Evolutionary conservation across 2,888 invertebrate species (phyloP).

Genomic region (Aproaerema taeniolella): DNA sequence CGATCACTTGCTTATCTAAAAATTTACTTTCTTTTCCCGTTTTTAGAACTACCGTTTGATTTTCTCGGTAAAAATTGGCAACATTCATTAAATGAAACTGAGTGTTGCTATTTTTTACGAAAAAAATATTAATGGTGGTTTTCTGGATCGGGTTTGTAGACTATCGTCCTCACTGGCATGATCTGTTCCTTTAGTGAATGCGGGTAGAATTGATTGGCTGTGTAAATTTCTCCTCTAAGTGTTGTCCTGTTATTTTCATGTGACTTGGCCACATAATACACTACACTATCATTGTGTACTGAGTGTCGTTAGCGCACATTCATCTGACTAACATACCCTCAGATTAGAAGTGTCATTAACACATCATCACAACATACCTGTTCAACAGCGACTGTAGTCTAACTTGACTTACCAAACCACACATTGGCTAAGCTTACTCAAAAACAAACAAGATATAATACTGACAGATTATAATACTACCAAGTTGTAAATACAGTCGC

Average conservation of each 20-base stretch:
- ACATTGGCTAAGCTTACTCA: slow-evolving; percentile 7
- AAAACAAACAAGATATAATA: slow-evolving; percentile 10
- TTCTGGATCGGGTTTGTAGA: slow-evolving; percentile 22
- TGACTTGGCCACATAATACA: slow-evolving; percentile 37
- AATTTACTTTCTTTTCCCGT: no score
- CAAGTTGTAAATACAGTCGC: slow-evolving; percentile 34
- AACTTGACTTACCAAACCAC: slow-evolving; percentile 13
- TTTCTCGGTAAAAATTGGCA: no score
- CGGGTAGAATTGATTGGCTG: slow-evolving; percentile 50
- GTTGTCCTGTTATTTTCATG: slow-evolving; percentile 33
- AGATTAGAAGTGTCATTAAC: slow-evolving; percentile 49
- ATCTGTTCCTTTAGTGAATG: slow-evolving; percentile 39
- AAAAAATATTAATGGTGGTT: no score
- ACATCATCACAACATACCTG: slow-evolving; percentile 49
- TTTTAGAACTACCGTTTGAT: no score
- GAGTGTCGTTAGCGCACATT: slow-evolving; percentile 40
- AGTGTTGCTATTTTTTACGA: no score
- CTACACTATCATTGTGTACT: slow-evolving; percentile 45
- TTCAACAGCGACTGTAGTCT: slow-evolving; percentile 42
- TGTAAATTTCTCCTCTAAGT: slow-evolving; percentile 39
- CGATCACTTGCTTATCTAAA: slow-evolving; percentile 43
- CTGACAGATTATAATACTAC: not conserved
- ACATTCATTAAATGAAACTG: no score
- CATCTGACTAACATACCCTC: slow-evolving; percentile 46
- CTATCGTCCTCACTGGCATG: slow-evolving; percentile 46